Base-by-base conservation (phyloP, 2,888 invertebrate genomes). In the Netelia fuscicornis region DNA sequence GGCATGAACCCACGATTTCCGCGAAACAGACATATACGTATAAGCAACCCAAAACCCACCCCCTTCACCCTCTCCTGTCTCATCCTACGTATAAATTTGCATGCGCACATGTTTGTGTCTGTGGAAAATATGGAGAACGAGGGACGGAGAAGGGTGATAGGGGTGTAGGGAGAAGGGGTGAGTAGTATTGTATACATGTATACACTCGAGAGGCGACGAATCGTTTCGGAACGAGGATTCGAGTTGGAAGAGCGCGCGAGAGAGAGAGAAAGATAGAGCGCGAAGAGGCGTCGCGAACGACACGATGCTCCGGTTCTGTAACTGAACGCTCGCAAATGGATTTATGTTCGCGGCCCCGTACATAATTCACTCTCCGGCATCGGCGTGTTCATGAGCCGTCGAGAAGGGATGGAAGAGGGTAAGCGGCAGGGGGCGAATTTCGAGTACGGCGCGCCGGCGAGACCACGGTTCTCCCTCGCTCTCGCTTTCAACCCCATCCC, bases 311-410 rank as follows among this genome's bases (percentile, higher is more conserved):
- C 81, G 75, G 76, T 75, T 88, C 87, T 86, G 86, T 87, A 87
- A 86, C 87, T 84, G 87, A 89, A 86, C 83, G 86, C 81, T 89
- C 82, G 88, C 86, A 87, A 89, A 88, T 89, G 89, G 88, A 90
- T 91, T 91, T 91, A 90, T 90, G 88, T 86, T 81, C 82, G 82
- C 81, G 58, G 65, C 82, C 64, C 83, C 83, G 83, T 79, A 86
- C 86, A 89, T 90, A 90, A 90, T 89, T 91, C 89, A 90, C 87
- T 87, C 84, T 74, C 75, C 75, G 75, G 81, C 87, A 87, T 89
- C 85, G 88, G 87, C 85, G 87, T 86, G 87, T 88, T 87, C 85
- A 85, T 84, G 87, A 89, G 80, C 76, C 82, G 81, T 62, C 78
- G 80, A 48, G 20, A 20, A 44, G 25, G 58, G 74, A 9, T 17